These are phyloP conservation scores for Reinhardtius hippoglossoides DNA, from an alignment of 2,113 vertebrate species.

Conservation along the genomic window DNA sequence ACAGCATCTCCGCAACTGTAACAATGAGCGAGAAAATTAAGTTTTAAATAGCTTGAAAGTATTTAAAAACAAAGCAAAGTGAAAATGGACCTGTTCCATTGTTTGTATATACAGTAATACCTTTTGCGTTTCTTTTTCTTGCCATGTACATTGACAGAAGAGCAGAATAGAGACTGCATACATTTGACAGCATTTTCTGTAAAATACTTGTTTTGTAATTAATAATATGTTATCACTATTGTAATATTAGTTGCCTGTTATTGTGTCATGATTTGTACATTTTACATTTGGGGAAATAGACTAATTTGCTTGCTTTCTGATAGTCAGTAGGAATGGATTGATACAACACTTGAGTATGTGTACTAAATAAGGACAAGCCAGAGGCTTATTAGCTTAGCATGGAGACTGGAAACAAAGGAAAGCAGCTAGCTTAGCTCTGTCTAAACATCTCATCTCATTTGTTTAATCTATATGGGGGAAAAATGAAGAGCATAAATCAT, in stretches of 20 bases:
- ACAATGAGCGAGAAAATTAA: slow-evolving; percentile 58
- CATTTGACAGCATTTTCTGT: slow-evolving; percentile 1
- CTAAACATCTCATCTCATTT: no score
- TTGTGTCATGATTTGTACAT: neutral
- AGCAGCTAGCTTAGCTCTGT: no score
- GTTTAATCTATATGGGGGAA: no score
- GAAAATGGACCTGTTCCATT: neutral
- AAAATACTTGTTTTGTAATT: slow-evolving; percentile 5
- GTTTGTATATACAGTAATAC: slow-evolving; percentile 8
- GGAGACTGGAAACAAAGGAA: no score
- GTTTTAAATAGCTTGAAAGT: slow-evolving; percentile 25
- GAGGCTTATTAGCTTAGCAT: no score
- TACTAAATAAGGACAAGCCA: no score
- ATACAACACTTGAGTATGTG: no score
- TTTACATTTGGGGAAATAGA: slow-evolving; percentile 4
- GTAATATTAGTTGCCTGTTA: slow-evolving; percentile 6
- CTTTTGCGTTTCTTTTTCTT: neutral
- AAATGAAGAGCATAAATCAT: no score
- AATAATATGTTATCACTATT: neutral
- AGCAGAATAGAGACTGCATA: neutral
- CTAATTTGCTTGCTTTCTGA: neutral
- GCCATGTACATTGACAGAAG: neutral
- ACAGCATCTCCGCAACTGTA: slow-evolving; percentile 71
- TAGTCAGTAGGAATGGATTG: no score
- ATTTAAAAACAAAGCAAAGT: slow-evolving; percentile 16